Evolutionary conservation across 1,140 invertebrate genomes (phyloP).

Genomic region (Spodoptera litura): DNA sequence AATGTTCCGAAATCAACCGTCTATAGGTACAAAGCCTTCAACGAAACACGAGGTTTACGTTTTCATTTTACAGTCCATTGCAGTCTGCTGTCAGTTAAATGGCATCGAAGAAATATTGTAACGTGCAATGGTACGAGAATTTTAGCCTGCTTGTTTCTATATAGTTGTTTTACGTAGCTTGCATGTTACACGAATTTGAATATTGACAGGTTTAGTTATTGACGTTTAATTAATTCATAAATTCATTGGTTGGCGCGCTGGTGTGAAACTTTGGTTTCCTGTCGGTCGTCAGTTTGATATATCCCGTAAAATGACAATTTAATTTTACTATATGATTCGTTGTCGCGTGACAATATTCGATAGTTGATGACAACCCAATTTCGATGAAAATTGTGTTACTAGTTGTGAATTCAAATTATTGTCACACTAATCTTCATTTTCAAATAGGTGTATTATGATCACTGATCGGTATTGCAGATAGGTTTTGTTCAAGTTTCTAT

Average conservation of each 20-base stretch:
- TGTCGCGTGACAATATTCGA: slow-evolving; percentile 40
- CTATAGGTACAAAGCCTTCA: slow-evolving; percentile 4
- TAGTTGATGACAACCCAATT: slow-evolving; percentile 35
- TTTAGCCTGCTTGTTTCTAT: neutral
- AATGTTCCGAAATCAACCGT: slow-evolving; percentile 13
- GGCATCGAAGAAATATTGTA: neutral
- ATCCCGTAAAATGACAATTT: slow-evolving; percentile 38
- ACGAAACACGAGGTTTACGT: slow-evolving; percentile 16
- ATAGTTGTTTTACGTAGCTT: neutral
- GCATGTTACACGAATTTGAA: slow-evolving; percentile 15
- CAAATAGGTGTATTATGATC: neutral
- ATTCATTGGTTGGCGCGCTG: slow-evolving; percentile 31
- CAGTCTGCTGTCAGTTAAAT: slow-evolving; percentile 8
- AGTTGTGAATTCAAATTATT: slow-evolving; percentile 32
- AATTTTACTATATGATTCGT: slow-evolving; percentile 33
- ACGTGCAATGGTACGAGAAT: neutral
- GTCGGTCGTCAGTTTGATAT: slow-evolving; percentile 35
- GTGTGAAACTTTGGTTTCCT: slow-evolving; percentile 40
- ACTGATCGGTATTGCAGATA: neutral
- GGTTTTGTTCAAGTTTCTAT: neutral
- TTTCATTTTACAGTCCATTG: slow-evolving; percentile 36
- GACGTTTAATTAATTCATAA: slow-evolving; percentile 47
- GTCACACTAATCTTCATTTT: slow-evolving; percentile 14
- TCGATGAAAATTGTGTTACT: slow-evolving; percentile 14
- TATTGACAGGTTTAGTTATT: slow-evolving; percentile 46